phyloP scores from a whole-genome alignment of 2,888 invertebrate genomes.

The Dryobota labecula region DNA sequence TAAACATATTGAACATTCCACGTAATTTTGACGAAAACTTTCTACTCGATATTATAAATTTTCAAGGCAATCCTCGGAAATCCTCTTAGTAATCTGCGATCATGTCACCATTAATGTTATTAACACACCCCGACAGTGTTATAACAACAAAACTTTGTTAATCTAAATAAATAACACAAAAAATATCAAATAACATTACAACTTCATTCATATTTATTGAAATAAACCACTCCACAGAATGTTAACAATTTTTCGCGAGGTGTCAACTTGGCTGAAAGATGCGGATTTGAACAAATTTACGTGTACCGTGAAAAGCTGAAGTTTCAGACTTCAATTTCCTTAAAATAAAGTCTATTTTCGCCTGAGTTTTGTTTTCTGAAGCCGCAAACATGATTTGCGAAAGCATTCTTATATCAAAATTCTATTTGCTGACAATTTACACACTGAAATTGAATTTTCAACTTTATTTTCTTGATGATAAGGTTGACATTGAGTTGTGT shows the following conservation, averaged over 20 bases:
- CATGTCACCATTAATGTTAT: constrained; percentile 52
- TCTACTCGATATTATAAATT: neutral
- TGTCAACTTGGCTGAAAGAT: constrained; percentile 74
- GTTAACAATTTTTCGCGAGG: constrained; percentile 74
- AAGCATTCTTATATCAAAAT: constrained; percentile 65
- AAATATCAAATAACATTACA: constrained; percentile 71
- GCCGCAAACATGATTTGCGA: constrained; percentile 44
- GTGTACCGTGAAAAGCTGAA: neutral
- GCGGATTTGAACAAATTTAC: constrained; percentile 50
- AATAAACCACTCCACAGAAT: constrained; percentile 73
- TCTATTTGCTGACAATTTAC: constrained; percentile 56
- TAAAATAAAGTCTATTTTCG: constrained; percentile 4
- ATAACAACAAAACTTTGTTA: constrained; percentile 79
- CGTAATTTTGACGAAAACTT: neutral
- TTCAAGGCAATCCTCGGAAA: constrained; percentile 1
- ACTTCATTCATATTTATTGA: constrained; percentile 80
- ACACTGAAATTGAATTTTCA: constrained; percentile 38
- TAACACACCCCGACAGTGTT: constrained; percentile 59
- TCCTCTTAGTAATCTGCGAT: constrained; percentile 23
- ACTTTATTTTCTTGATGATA: neutral
- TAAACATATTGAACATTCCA: neutral
- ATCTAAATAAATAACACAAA: constrained; percentile 77
- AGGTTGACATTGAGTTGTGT: constrained; percentile 52
- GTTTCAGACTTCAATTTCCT: rapidly evolving
- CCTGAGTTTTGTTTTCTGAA: neutral